Base-by-base conservation (phyloP, 2,797 vertebrate species). In the Tinamus major region DNA sequence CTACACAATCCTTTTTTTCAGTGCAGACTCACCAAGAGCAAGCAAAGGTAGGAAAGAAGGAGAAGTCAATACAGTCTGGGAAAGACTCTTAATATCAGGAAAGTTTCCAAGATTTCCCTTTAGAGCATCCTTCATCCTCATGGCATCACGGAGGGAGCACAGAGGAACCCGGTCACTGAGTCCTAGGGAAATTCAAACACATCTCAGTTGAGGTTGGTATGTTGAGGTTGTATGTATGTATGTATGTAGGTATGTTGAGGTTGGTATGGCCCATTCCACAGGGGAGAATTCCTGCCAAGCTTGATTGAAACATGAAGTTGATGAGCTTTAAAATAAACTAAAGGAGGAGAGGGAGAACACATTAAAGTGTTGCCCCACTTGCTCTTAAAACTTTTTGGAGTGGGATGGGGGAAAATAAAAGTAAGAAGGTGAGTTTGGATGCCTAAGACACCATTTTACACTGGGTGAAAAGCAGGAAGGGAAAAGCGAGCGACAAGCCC, bases 71-170 rank as follows among this genome's bases (percentile, higher is more conserved):
- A 71, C 63, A 79, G 41, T 37, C 63, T 48, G 39, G 64, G 69
- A 93, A 27, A 24, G 48, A 85, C 17, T 6, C 42, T 89, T 39
- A 70, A 91, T 63, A 86, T 41, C 9, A 1, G 51, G 11, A 13
- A 48, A 63, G 31, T 80, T 79, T 89, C 85, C 87, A 90, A 89
- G 68, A n/a, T 82, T 81, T 83, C 81, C 26, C 67, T 83, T 79
- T 79, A 0, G 5, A 88, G 88, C 61, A 78, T 51, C 75, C 93
- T 94, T 92, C 68, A 53, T 23, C 62, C 35, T 67, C 26, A 44
- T 85, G 11, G 0, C 10, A 7, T 41, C 48, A 31, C 49, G 61
- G 56, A 85, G 62, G 31, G 78, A 81, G 29, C 42, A 61, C 27
- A 46, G 81, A 75, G 33, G 62, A 92, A 39, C 37, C 67, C 58